These are phyloP conservation scores for Buathra laborator DNA, from an alignment of 2,888 invertebrate species.

Conservation along the genomic window DNA sequence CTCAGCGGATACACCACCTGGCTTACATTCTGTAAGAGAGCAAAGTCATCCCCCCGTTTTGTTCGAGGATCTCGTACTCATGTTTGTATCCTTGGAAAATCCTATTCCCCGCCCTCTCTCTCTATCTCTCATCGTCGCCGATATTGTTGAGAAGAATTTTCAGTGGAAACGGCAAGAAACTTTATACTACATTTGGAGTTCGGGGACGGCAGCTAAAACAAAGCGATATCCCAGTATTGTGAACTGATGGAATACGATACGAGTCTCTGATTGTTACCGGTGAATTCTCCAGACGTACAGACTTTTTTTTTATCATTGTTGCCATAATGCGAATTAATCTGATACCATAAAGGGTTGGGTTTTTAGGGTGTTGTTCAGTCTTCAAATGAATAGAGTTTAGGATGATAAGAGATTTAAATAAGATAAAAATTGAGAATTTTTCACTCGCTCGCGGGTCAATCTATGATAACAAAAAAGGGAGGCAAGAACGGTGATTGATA, in stretches of 20 bases:
- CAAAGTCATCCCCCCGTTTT: constrained; percentile 41
- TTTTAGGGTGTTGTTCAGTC: too few species aligned
- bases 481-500: background rate
- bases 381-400: too few species aligned
- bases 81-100: background rate
- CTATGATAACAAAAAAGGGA: too few species aligned
- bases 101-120: background rate
- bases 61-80: background rate
- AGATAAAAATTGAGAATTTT: too few species aligned
- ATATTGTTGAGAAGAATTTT: background rate
- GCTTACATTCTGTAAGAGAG: constrained; percentile 10
- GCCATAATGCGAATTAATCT: too few species aligned
- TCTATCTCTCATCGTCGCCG: background rate
- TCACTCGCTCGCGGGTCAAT: too few species aligned
- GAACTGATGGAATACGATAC: background rate
- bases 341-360: too few species aligned
- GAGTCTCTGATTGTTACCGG: background rate
- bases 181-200: background rate
- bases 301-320: too few species aligned
- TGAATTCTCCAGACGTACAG: background rate
- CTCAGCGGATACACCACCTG: background rate
- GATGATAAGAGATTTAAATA: too few species aligned
- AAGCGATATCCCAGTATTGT: background rate
- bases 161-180: background rate
- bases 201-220: background rate